Base-by-base conservation (phyloP, 2,113 vertebrate species). In the Hiodon alosoides region DNA sequence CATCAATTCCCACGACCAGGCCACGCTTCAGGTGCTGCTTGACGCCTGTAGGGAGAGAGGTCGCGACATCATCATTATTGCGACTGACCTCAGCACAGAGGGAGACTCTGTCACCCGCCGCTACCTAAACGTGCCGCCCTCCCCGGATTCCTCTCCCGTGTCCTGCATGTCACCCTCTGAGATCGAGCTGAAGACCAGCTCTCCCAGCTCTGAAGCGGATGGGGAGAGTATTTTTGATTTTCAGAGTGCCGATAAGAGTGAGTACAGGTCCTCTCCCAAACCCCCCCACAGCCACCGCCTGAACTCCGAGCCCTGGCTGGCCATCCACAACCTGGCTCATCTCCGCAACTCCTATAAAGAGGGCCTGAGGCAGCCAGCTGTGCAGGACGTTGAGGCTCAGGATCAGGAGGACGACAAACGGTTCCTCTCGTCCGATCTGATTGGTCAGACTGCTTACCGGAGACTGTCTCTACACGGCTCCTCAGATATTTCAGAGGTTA, bases 81-180 rank as follows among this genome's bases (percentile, higher is more conserved):
- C 89, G 71, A 90, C 83, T 0, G 86, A 90, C 77, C 76, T 78
- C 14, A 84, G 76, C 50, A 54, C 77, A 1, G 83, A 51, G 0
- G 84, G 84, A 2, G 67, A 81, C 5, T 71, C 70, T 1, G 80
- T 86, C 73, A 90, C 87, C 48, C 79, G 79, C 7, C 86, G 80
- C 51, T 88, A 88, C 81, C 79, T 89, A 57, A 86, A 89, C 0
- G 81, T 84, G 3, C 80, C 83, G 3, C 87, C 85, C 0, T 88
- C 88, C 0, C 87, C 85, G 0, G 79, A 86, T 78, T 77, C 78
- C 3, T 88, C 89, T 0, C 87, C 88, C 0, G 83, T 87, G 67
- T 79, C 85, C 69, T 90, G 89, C 81, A 91, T 88, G 88, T 90
- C 88, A 2, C 90, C 90, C 3, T 91, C 90, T 0, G 89, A 90